Base-by-base conservation (phyloP, 2,888 invertebrate species). In the Arrhopalites spinosus region DNA sequence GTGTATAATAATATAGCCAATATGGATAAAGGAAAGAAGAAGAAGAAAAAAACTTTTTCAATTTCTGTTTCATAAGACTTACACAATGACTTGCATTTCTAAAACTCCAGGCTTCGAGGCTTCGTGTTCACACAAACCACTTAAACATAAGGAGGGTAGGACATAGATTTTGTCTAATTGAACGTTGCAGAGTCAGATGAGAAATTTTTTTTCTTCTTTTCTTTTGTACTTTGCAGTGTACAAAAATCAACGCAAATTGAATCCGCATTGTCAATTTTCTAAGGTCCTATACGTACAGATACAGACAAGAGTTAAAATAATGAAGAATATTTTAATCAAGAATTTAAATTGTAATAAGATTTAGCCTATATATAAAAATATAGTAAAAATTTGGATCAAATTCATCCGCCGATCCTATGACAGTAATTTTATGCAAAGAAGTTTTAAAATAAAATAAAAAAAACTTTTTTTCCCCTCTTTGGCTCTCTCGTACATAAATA, bases 31-130 rank as follows among this genome's bases (percentile, higher is more conserved):
- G 15, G 15, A 47, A 47, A 47, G 15, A 13, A 36, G 64, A 64
- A 61, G 15, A 13, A 61, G 61, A 64, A 67, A 67, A 67, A 67
- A 43, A 23, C 23, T 36, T 67, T 67, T 67, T 36, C 36, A 36
- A 43, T 67, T 67, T 64, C 36, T 30, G 64, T 30, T 64, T 67
- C 63, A 67, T 13, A 43, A 43, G 66, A 43, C 43, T 45, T 3
- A n/a, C n/a, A 64, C 43, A 67, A 67, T 67, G 66, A 67, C 66
- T 67, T 67, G 66, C 66, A 67, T 13, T 17, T 30, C n/a, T n/a
- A 45, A 23, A 36, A n/a, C 7, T 67, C 23, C 20, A 5, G 7
- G n/a, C 56, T 56, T 56, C 3, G 5, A 56, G 56, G 56, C n/a
- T 56, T 56, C n/a, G 20, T 56, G 56, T 56, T 56, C 36, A 36